These are phyloP conservation scores for Albula glossodonta DNA, from an alignment of 2,113 vertebrate genomes.

Conservation along the genomic window DNA sequence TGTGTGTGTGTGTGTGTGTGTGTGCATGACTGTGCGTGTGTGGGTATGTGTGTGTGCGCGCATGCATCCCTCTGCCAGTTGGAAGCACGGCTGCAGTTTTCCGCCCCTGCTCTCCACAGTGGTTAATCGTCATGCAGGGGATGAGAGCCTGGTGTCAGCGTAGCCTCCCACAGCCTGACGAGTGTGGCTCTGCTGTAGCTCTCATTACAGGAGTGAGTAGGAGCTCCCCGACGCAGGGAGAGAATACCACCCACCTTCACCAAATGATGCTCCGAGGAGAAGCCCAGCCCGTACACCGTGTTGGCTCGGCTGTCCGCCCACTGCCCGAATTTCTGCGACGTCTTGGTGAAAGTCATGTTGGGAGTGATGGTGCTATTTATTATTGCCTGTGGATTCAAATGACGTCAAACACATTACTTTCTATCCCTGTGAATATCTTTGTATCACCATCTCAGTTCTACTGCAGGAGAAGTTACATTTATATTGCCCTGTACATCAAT, in stretches of 20 bases:
- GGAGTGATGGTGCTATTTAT: constrained; percentile 99
- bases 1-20: background rate
- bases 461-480: background rate
- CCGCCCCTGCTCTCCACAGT: constrained; percentile 42
- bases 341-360: constrained; percentile 99
- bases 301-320: constrained; percentile 96
- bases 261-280: constrained; percentile 97
- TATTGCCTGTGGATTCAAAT: constrained; percentile 87
- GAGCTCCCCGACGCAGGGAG: constrained; percentile 35
- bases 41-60: constrained; percentile 19
- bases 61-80: background rate
- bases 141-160: constrained; percentile 37
- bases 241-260: constrained; percentile 78
- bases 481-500: background rate
- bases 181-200: constrained; percentile 30
- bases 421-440: background rate
- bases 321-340: constrained; percentile 98
- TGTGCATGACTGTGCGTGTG: constrained; percentile 18
- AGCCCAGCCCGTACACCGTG: constrained; percentile 95
- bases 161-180: constrained; percentile 43
- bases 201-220: constrained; percentile 52
- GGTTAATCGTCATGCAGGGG: constrained; percentile 60
- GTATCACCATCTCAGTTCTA: background rate
- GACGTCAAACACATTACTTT: constrained; percentile 33
- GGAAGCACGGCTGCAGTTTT: constrained; percentile 35